Evolutionary conservation across 2,113 vertebrate genomes (phyloP).

Genomic region (Dromaius novaehollandiae): DNA sequence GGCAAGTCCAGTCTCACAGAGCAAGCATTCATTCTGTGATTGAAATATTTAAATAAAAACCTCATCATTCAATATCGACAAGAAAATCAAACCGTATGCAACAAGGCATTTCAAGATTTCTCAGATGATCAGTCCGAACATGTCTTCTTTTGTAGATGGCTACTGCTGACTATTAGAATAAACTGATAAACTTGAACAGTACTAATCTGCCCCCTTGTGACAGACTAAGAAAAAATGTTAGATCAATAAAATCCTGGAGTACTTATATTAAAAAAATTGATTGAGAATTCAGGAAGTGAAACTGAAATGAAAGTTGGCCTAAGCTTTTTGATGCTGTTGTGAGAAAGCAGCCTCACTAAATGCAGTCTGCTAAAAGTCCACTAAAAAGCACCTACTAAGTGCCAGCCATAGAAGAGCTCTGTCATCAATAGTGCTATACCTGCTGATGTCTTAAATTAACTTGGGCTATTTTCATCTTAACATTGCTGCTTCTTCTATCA

Average conservation of each 20-base stretch:
- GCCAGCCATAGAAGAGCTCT: background rate
- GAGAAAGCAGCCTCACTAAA: background rate
- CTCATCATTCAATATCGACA: background rate
- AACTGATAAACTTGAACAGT: background rate
- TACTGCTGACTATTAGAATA: too few species aligned
- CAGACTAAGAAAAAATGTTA: background rate
- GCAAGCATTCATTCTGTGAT: background rate
- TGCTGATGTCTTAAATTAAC: background rate
- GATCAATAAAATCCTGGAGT: background rate
- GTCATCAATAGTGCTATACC: background rate
- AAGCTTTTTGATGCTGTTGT: background rate
- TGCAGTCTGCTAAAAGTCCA: background rate
- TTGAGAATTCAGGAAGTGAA: background rate
- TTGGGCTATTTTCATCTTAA: background rate
- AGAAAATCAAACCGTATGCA: background rate
- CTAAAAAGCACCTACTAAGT: background rate
- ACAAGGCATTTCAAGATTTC: background rate
- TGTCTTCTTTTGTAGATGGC: background rate
- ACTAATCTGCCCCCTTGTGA: constrained; percentile 41
- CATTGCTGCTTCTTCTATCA: background rate
- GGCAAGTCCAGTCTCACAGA: background rate
- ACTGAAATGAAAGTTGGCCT: background rate
- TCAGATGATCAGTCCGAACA: background rate
- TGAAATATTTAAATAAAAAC: background rate
- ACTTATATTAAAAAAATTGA: background rate